Base-by-base conservation (phyloP, 2,888 invertebrate species). In the Ochropleura plecta region DNA sequence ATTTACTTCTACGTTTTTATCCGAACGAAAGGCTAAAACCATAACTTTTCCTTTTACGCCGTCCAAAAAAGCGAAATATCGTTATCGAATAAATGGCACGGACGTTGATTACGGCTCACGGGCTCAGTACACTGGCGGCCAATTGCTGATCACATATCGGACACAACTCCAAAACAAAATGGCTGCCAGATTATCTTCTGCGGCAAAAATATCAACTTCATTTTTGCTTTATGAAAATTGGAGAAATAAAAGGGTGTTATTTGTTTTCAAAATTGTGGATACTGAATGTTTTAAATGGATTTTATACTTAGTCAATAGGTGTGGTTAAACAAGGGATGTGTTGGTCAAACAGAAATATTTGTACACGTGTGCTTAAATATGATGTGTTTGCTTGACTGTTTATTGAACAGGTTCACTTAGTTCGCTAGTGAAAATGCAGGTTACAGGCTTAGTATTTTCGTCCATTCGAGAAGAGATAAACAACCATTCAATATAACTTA, bases 71-170 rank as follows among this genome's bases (percentile, higher is more conserved):
- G 55, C 57, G 67, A 83, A 86, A 81, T 77, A 84, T 70, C 70
- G 81, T 76, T 82, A 78, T 82, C 79, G 76, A 82, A 82, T 86
- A 85, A 85, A 83, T 85, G 81, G 74, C 66, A 65, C 70, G 78
- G 62, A 85, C 79, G 84, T 84, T 87, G 87, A 86, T 87, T 82
- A 82, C 84, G 79, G 79, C 76, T 80, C 87, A 83, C 84, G 86
- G 78, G 79, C 74, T 80, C 87, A 83, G 85, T 86, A 84, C 81
- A 86, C 90, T 86, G 81, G 83, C 70, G 81, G 83, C 83, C 91
- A 89, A 89, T 90, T 88, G 87, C 86, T 84, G 86, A 84, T 86
- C 77, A 84, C 81, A 82, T 86, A 85, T 86, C 88, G 71, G 70
- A 84, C 84, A 75, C 79, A 67, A 64, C 71, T 78, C 77, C 76